Conservation (phyloP, 2,797 vertebrate species). For the Etheostoma perlongum region DNA sequence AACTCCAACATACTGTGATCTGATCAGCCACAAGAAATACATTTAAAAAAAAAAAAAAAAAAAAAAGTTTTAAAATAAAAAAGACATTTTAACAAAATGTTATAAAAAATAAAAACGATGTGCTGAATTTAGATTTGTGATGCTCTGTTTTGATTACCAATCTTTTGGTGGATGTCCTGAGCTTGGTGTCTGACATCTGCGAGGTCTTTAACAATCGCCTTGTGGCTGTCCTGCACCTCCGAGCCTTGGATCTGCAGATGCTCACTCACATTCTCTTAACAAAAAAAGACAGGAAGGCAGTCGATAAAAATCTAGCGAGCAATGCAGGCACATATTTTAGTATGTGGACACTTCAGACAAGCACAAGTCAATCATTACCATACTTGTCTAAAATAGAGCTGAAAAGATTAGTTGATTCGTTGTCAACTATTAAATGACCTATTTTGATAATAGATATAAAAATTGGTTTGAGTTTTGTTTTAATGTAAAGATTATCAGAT, state of each 20-base stretch:
- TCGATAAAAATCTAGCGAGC: background rate
- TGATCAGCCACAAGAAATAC: conserved; percentile 49
- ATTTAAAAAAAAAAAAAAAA: background rate
- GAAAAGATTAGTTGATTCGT: too few species aligned
- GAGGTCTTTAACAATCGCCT: conserved; percentile 77
- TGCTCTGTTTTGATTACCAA: conserved; percentile 71
- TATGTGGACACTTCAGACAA: background rate
- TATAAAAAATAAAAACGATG: background rate
- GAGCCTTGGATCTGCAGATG: conserved; percentile 77
- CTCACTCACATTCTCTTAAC: conserved; percentile 83
- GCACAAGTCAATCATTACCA: background rate
- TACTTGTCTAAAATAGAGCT: too few species aligned
- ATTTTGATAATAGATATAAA: too few species aligned
- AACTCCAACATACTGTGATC: conserved; percentile 85
- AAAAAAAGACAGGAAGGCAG: background rate
- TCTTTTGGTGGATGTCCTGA: conserved; percentile 87
- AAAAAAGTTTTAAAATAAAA: background rate
- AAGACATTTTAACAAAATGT: background rate
- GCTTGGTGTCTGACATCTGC: conserved; percentile 80
- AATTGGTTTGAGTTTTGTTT: too few species aligned
- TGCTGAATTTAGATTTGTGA: background rate
- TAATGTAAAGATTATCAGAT: too few species aligned
- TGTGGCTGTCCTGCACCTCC: conserved; percentile 77
- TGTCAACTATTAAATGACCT: too few species aligned
- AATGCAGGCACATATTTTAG: background rate